phyloP scores from a whole-genome alignment of 2,113 vertebrate genomes.

The Emberiza fucata region DNA sequence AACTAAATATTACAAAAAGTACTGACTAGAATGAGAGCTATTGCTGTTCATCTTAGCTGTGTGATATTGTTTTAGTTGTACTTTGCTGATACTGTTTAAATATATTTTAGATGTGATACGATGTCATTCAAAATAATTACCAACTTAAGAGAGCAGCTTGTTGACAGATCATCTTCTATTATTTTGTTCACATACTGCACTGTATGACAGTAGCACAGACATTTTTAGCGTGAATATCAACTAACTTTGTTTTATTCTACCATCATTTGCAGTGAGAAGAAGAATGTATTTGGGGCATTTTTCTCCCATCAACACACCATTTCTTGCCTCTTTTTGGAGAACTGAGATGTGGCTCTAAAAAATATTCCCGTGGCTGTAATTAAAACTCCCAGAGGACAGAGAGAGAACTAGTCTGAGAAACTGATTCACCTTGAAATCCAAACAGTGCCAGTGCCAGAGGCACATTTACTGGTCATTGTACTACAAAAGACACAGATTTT shows the following conservation, averaged over 20 bases:
- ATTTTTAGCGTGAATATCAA: conserved; percentile 56
- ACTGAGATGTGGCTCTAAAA: neutral
- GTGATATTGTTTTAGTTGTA: conserved; percentile 75
- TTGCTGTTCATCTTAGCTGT: conserved; percentile 74
- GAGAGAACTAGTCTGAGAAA: neutral
- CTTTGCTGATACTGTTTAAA: conserved; percentile 69
- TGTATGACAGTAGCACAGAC: conserved; percentile 68
- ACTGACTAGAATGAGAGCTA: conserved; percentile 66
- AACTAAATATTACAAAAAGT: conserved; percentile 67
- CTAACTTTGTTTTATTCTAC: conserved; percentile 49
- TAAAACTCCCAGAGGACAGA: neutral
- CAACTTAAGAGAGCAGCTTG: conserved; percentile 67
- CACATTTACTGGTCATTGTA: neutral
- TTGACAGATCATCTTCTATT: conserved; percentile 73
- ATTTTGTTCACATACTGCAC: conserved; percentile 68
- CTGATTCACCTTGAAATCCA: neutral
- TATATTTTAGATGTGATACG: conserved; percentile 65
- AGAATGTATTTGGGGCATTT: neutral
- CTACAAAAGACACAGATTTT: neutral
- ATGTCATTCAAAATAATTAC: conserved; percentile 72
- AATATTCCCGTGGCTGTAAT: neutral
- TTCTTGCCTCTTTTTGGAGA: neutral
- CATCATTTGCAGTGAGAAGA: neutral
- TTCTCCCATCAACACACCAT: neutral
- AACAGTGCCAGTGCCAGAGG: neutral